A percentile compares a stretch with the other conserved stretches of the same genome.
Conservation (phyloP, 37 sponge, comb jelly and placozoan genomes). For the Ianthella basta region DNA sequence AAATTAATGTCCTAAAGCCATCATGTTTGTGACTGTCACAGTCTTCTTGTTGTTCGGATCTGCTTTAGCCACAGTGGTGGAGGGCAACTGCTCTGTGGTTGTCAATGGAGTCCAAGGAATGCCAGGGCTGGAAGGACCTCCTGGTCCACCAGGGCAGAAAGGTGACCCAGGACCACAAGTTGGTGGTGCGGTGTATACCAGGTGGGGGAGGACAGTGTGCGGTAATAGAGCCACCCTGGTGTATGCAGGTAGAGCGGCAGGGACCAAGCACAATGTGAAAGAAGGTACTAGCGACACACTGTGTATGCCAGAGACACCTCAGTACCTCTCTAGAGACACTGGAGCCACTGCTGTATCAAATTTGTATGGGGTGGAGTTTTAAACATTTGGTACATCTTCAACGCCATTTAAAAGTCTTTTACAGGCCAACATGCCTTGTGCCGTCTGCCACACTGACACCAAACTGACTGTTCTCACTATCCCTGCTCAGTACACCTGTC, state of each 20-base stretch:
- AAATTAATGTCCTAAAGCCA: too few species aligned
- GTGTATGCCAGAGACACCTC: conserved; percentile 50
- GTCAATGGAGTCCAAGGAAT: conserved; percentile 18
- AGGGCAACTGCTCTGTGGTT: too few species aligned
- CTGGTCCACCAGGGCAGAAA: neutral
- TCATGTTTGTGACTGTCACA: too few species aligned
- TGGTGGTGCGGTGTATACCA: conserved; percentile 9
- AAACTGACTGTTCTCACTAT: conserved; percentile 40
- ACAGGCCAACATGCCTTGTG: conserved; percentile 55
- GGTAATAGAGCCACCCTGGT: conserved; percentile 1
- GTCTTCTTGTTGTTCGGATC: too few species aligned
- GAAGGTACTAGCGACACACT: conserved; percentile 60
- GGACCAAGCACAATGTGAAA: neutral
- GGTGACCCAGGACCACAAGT: neutral
- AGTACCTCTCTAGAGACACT: conserved; percentile 27
- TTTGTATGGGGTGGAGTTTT: conserved; percentile 52
- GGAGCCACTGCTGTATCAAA: neutral
- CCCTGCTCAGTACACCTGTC: conserved; percentile 56
- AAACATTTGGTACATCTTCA: neutral
- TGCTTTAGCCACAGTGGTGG: too few species aligned
- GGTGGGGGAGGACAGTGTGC: conserved; percentile 32
- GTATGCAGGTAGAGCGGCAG: conserved; percentile 6
- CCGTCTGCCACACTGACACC: conserved; percentile 43
- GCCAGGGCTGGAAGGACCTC: conserved; percentile 25
- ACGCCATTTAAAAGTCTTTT: conserved; percentile 1